Percentiles rank a stretch among this genome's conserved stretches.
phyloP scores from a whole-genome alignment of 1,140 invertebrate genomes.

The Pachypeltis micranthus region DNA sequence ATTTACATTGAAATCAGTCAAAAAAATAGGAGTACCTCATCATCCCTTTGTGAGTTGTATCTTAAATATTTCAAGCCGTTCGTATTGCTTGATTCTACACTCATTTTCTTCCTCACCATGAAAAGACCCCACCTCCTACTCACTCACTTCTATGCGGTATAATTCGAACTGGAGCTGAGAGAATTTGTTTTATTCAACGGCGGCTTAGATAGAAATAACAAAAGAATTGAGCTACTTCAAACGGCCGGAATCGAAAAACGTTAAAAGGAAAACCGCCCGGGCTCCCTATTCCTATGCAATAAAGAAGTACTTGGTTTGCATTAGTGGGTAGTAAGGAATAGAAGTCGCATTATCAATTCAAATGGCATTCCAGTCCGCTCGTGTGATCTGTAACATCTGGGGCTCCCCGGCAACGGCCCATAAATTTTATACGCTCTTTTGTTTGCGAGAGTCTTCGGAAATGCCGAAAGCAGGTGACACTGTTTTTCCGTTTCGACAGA shows the following conservation, averaged over 20 bases:
- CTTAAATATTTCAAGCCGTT: too few species aligned
- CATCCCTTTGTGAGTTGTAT: too few species aligned
- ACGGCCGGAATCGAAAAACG: constrained; percentile 6
- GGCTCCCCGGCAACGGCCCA: neutral
- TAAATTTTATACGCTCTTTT: neutral
- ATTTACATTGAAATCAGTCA: too few species aligned
- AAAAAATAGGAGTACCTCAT: too few species aligned
- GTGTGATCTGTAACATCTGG: constrained; percentile 5
- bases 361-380: neutral
- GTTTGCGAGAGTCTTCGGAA: too few species aligned
- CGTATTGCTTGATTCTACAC: too few species aligned
- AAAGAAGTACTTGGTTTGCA: constrained; percentile 8
- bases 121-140: too few species aligned
- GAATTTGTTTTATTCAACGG: constrained; percentile 5
- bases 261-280: neutral
- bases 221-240: constrained; percentile 1
- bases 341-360: constrained; percentile 4
- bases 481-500: too few species aligned
- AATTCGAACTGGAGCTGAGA: neutral
- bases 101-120: too few species aligned
- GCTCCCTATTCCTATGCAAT: neutral
- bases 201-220: neutral
- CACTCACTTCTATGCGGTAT: too few species aligned
- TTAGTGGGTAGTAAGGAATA: neutral
- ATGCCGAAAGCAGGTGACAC: too few species aligned